Evolutionary conservation across 2,888 invertebrate species (phyloP).

Genomic region (Scaptomyza cyrtandrae): DNA sequence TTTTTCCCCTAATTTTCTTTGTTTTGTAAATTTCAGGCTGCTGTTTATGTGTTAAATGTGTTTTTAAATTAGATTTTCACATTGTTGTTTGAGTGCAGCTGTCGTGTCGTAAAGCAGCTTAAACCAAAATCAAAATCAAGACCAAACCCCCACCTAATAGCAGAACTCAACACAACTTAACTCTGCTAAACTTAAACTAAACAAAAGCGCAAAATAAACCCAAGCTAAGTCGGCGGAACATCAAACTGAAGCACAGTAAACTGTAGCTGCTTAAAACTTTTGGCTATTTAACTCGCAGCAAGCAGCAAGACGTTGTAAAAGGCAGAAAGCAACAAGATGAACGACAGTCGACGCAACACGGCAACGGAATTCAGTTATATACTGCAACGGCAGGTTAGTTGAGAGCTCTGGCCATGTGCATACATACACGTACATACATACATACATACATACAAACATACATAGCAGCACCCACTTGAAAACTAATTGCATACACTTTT

Average conservation of each 20-base stretch:
- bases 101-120: conserved; percentile 16
- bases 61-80: conserved; percentile 35
- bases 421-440: neutral
- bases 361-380: conserved; percentile 85
- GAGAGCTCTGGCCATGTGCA: neutral
- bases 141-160: conserved; percentile 49
- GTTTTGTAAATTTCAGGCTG: conserved; percentile 14
- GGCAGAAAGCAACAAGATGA: conserved; percentile 65
- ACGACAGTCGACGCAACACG: conserved; percentile 83
- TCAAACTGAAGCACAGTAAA: conserved; percentile 24
- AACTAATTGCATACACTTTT: conserved; percentile 55
- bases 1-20: conserved; percentile 8
- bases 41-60: conserved; percentile 32
- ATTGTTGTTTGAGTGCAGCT: conserved; percentile 32
- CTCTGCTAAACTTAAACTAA: conserved; percentile 25
- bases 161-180: conserved; percentile 39
- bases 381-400: conserved; percentile 83
- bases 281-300: conserved; percentile 36
- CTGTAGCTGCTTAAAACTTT: conserved; percentile 59
- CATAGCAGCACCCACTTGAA: neutral
- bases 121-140: conserved; percentile 1
- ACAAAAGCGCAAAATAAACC: conserved; percentile 12
- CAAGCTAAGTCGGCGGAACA: conserved; percentile 15
- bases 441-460: neutral
- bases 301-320: conserved; percentile 33